Conservation (phyloP, 2,888 invertebrate species). For the Cynaeus angustus region DNA sequence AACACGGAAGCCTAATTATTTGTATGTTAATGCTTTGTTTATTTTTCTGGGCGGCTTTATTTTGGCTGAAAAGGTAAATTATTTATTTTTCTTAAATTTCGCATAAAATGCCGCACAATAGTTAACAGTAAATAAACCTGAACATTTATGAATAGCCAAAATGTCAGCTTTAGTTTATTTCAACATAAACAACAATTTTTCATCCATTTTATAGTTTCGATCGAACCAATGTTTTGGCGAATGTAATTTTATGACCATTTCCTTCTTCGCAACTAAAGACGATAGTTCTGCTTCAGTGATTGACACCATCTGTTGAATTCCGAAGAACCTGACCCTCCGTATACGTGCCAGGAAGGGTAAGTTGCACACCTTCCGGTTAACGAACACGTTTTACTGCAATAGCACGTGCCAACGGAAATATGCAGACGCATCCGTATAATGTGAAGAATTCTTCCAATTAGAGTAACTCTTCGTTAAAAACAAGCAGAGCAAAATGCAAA, state of each 20-base stretch:
- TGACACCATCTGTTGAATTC: conserved; percentile 58
- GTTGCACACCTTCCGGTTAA: conserved; percentile 42
- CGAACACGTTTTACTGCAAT: conserved; percentile 24
- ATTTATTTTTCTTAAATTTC: not conserved
- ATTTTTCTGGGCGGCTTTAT: not conserved
- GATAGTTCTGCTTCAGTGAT: conserved; percentile 47
- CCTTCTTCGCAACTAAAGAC: not conserved
- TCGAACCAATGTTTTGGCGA: no score
- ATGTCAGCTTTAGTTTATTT: not conserved
- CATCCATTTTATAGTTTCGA: no score
- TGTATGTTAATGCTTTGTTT: not conserved
- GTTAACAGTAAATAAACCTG: not conserved
- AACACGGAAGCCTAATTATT: not conserved
- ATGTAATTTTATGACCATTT: no score
- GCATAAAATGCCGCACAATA: not conserved
- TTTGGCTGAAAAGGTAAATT: not conserved
- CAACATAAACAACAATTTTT: not conserved
- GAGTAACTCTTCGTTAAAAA: not conserved
- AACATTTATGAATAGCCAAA: not conserved
- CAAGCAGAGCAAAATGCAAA: conserved; percentile 7
- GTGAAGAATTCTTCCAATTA: not conserved
- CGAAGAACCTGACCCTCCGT: conserved; percentile 36
- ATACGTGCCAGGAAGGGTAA: conserved; percentile 43
- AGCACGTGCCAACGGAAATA: conserved; percentile 46
- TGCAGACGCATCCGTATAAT: conserved; percentile 27